These are phyloP conservation scores for Diorhabda sublineata DNA, from an alignment of 1,140 invertebrate genomes.

Conservation along the genomic window DNA sequence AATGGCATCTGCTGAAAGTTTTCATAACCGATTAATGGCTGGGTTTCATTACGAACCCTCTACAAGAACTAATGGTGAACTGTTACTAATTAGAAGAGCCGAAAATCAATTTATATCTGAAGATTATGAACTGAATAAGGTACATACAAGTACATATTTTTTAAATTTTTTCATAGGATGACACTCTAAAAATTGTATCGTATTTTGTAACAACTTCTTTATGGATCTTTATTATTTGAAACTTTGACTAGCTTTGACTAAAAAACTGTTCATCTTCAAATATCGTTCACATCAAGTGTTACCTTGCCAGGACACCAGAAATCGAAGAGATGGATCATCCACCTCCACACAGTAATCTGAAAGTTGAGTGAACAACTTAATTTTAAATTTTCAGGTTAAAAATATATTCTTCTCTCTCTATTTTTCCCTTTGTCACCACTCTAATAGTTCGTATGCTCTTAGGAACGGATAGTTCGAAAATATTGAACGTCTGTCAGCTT, in stretches of 20 bases:
- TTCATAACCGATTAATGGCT: conserved; percentile 7
- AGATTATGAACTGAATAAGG: conserved; percentile 22
- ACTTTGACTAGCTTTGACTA: neutral
- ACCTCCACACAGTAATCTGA: no score
- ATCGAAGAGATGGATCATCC: no score
- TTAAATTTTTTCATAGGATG: neutral
- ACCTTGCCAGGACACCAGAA: neutral
- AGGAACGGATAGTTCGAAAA: no score
- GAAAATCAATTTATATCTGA: neutral
- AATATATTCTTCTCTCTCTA: no score
- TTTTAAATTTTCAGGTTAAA: no score
- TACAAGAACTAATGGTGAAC: conserved; percentile 10
- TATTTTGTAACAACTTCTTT: neutral
- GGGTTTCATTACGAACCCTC: conserved; percentile 17
- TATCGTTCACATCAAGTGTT: neutral
- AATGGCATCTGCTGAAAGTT: conserved; percentile 5
- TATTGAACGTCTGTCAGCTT: no score
- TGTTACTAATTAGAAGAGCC: conserved; percentile 14
- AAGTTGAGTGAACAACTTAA: no score
- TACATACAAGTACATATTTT: conserved; percentile 1
- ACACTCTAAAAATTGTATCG: neutral
- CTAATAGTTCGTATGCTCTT: no score
- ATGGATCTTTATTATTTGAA: neutral
- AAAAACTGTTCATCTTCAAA: neutral
- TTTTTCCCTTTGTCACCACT: no score